A percentile compares a stretch with the other conserved stretches of the same genome.
Conservation (phyloP, 2,113 vertebrate species). For the Sprattus sprattus region DNA sequence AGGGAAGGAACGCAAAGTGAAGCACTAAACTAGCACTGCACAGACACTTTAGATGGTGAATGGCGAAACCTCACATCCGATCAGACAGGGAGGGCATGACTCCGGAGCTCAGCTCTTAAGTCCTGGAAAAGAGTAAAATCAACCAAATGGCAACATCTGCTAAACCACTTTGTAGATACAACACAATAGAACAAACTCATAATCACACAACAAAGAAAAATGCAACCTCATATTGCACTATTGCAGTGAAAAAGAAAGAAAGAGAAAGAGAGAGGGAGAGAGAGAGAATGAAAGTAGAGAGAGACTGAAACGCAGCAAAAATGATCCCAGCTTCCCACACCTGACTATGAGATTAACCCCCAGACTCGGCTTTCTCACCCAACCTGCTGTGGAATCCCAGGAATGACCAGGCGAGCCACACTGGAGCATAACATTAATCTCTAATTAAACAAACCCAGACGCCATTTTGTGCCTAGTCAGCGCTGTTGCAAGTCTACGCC, state of each 20-base stretch:
- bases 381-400: conserved; percentile 24
- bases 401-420: conserved; percentile 22
- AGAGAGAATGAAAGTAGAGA: not conserved
- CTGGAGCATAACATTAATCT: conserved; percentile 27
- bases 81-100: not conserved
- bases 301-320: not conserved
- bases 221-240: too few relatives aligned
- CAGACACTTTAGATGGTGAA: not conserved
- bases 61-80: not conserved
- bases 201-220: not conserved
- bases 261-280: not conserved
- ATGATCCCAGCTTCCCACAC: not conserved
- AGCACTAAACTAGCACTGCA: not conserved
- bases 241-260: not conserved
- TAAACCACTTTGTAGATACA: not conserved
- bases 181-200: not conserved
- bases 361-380: not conserved
- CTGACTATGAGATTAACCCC: not conserved
- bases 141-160: not conserved
- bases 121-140: not conserved
- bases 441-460: conserved; percentile 31
- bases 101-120: not conserved
- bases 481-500: not conserved
- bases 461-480: conserved; percentile 8
- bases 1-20: not conserved